Evolutionary conservation across 2,113 vertebrate genomes (phyloP).

Genomic region (Corynorhinus townsendii): DNA sequence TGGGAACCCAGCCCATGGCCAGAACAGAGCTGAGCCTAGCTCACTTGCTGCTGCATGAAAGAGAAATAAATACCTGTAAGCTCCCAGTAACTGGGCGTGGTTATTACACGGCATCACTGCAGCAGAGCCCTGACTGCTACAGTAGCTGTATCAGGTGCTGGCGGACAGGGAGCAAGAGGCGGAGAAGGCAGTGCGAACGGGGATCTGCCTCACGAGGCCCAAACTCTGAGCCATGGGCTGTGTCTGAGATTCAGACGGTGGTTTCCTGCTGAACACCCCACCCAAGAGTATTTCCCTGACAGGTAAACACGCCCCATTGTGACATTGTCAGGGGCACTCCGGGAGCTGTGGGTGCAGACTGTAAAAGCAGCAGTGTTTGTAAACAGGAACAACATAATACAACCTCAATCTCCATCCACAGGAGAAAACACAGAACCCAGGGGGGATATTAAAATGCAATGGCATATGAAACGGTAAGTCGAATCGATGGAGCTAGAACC

Average conservation of each 20-base stretch:
- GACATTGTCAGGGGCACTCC: neutral
- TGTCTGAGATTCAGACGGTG: neutral
- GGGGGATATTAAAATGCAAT: too few species aligned
- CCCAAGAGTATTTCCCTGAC: neutral
- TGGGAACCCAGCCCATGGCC: rapidly evolving
- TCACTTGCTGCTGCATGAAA: too few species aligned
- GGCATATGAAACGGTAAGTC: rapidly evolving
- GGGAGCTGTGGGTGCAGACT: neutral
- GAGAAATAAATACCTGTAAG: rapidly evolving
- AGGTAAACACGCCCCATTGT: rapidly evolving
- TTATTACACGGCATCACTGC: neutral
- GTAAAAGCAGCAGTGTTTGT: neutral
- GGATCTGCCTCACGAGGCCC: neutral
- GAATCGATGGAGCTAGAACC: neutral
- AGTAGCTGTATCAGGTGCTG: too few species aligned
- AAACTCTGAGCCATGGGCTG: neutral
- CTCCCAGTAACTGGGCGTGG: rapidly evolving
- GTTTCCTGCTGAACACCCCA: neutral
- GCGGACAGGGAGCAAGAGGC: neutral
- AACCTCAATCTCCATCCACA: rapidly evolving
- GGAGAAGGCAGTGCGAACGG: neutral
- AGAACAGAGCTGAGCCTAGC: too few species aligned
- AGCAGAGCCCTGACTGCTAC: neutral
- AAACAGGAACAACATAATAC: neutral
- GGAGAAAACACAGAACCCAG: neutral